Conservation (phyloP, 1,140 invertebrate genomes). For the Drosophila sp. region DNA sequence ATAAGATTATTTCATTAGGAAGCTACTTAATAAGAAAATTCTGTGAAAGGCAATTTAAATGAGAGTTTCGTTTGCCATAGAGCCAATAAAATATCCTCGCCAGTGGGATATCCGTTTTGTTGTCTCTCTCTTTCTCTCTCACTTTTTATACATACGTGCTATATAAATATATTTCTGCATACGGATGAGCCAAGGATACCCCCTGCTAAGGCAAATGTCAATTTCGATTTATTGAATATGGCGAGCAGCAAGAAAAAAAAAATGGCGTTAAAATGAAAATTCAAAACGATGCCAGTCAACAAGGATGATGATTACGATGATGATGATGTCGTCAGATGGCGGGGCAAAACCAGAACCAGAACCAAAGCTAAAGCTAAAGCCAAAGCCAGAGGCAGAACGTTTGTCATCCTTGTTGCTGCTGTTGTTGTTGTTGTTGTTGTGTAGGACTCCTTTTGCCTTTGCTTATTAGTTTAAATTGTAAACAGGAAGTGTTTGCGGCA, state of each 20-base stretch:
- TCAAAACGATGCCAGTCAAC: slow-evolving; percentile 52
- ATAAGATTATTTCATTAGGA: not conserved
- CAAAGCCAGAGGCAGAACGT: slow-evolving; percentile 1
- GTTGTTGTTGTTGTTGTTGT: slow-evolving; percentile 2
- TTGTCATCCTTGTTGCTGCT: slow-evolving; percentile 41
- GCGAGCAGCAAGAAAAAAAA: slow-evolving; percentile 22
- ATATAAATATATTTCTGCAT: slow-evolving; percentile 20
- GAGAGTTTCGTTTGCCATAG: not conserved
- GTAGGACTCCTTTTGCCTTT: slow-evolving; percentile 17
- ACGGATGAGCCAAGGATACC: slow-evolving; percentile 11
- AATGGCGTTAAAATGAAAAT: slow-evolving; percentile 56
- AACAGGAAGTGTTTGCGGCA: slow-evolving; percentile 75
- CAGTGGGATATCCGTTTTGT: not conserved
- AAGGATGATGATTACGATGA: slow-evolving; percentile 25
- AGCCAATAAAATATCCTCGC: slow-evolving; percentile 1
- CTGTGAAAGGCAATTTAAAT: slow-evolving; percentile 2
- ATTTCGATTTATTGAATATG: slow-evolving; percentile 73
- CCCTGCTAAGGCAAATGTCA: slow-evolving; percentile 45
- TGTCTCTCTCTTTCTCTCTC: not conserved
- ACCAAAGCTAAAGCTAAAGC: not conserved
- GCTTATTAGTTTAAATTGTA: slow-evolving; percentile 80
- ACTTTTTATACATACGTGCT: slow-evolving; percentile 11
- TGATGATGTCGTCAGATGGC: not conserved
- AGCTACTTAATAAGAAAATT: not conserved
- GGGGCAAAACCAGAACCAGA: not conserved